phyloP scores from a whole-genome alignment of 2,797 vertebrate species.

The Agapornis canus region DNA sequence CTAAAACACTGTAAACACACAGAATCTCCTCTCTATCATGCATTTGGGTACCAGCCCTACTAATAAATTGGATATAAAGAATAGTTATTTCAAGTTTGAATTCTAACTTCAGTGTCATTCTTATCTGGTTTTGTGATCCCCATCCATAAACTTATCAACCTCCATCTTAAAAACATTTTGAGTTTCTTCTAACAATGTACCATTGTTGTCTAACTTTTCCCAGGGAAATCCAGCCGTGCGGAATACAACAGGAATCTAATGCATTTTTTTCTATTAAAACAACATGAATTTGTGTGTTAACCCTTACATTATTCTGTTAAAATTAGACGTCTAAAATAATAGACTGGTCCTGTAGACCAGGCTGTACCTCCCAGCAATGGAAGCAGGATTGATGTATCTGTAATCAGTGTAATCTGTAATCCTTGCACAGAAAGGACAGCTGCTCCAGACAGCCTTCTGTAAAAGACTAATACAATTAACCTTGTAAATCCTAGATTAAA shows the following conservation, averaged over 20 bases:
- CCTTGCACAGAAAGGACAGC: neutral
- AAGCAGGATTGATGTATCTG: neutral
- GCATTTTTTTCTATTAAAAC: neutral
- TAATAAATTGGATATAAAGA: neutral
- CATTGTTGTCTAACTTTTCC: conserved; percentile 21
- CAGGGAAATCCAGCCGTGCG: neutral
- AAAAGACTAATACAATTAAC: neutral
- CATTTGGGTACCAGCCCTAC: neutral
- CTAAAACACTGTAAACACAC: neutral
- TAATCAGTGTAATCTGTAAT: neutral
- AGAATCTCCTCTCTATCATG: neutral
- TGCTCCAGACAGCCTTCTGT: neutral
- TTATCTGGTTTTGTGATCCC: neutral
- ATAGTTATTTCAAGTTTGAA: neutral
- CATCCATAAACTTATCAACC: neutral
- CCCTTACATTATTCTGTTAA: neutral
- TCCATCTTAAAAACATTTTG: conserved; percentile 20
- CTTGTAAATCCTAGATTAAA: neutral
- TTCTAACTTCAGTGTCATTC: neutral
- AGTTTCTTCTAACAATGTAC: conserved; percentile 24
- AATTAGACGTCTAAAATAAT: neutral
- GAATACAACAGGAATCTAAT: neutral
- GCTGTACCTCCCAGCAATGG: neutral
- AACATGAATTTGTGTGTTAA: neutral
- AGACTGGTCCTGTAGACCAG: neutral